Conservation (phyloP, 2,113 vertebrate species). For the Rana temporaria region DNA sequence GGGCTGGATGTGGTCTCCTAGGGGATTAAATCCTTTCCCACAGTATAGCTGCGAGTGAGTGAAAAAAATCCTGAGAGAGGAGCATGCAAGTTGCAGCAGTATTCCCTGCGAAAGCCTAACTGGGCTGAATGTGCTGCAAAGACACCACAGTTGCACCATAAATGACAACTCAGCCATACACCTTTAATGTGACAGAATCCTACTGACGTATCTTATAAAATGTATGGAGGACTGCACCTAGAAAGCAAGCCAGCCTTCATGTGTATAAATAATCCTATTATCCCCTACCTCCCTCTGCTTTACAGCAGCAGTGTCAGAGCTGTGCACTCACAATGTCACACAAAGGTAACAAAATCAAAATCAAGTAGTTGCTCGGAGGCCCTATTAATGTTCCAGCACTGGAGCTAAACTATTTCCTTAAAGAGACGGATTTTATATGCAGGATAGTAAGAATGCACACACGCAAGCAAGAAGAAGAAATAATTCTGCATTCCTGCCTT, state of each 20-base stretch:
- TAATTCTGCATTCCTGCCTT: too few species aligned
- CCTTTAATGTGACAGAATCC: constrained; percentile 31
- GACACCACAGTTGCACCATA: neutral
- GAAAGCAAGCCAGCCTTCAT: constrained; percentile 5
- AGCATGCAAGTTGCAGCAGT: constrained; percentile 4
- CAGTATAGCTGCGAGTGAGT: constrained; percentile 45
- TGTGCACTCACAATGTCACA: constrained; percentile 4
- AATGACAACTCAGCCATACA: constrained; percentile 25
- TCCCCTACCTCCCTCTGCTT: constrained; percentile 17
- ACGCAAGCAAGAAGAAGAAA: too few species aligned
- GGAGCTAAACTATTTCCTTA: constrained; percentile 32
- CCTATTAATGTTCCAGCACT: constrained; percentile 10
- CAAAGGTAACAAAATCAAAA: constrained; percentile 35
- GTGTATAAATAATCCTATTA: constrained; percentile 51
- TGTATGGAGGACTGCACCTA: neutral
- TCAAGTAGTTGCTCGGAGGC: constrained; percentile 31
- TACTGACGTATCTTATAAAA: constrained; percentile 29
- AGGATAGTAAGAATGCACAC: neutral
- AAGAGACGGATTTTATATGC: constrained; percentile 15
- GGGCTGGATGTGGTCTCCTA: constrained; percentile 46
- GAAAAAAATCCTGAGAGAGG: constrained; percentile 36
- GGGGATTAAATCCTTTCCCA: constrained; percentile 56
- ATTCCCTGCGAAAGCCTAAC: constrained; percentile 2
- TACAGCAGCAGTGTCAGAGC: constrained; percentile 25
- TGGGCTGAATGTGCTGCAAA: constrained; percentile 34